These are phyloP conservation scores for Platygyra sinensis DNA, from an alignment of 64 coral and sea anemone genomes.

Conservation along the genomic window DNA sequence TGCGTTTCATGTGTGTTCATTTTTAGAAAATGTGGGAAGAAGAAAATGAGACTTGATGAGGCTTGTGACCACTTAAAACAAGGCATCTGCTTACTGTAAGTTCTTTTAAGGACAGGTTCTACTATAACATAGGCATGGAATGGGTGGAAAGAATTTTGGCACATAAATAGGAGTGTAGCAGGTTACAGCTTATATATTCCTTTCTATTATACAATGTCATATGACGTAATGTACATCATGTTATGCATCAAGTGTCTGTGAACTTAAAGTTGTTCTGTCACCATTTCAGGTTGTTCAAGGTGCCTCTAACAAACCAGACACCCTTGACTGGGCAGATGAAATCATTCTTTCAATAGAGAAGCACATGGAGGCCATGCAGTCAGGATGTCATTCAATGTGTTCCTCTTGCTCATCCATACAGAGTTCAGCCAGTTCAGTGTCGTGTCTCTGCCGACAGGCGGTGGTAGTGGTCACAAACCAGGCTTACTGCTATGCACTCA, in stretches of 20 bases:
- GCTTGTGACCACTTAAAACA: too few relatives aligned
- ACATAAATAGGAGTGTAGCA: too few relatives aligned
- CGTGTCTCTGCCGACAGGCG: constrained; percentile 4
- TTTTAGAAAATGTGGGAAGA: too few relatives aligned
- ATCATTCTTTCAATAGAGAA: constrained; percentile 46
- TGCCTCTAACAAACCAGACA: constrained; percentile 27
- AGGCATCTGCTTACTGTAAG: too few relatives aligned
- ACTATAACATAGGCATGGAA: too few relatives aligned
- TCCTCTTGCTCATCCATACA: constrained; percentile 35
- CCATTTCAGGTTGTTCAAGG: constrained; percentile 35
- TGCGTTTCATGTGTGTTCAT: too few relatives aligned
- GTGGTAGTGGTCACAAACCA: constrained; percentile 6
- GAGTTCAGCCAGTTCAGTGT: constrained; percentile 14
- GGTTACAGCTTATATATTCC: too few relatives aligned
- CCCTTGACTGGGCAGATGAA: constrained; percentile 36
- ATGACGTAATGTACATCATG: background rate
- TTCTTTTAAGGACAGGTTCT: too few relatives aligned
- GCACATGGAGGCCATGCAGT: constrained; percentile 55
- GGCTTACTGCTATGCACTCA: background rate
- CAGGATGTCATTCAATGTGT: constrained; percentile 31
- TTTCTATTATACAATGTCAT: background rate
- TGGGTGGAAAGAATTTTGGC: too few relatives aligned
- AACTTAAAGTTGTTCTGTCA: background rate
- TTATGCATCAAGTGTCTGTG: background rate
- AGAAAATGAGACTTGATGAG: too few relatives aligned